Percentiles rank a stretch among this genome's conserved stretches.
phyloP scores from a whole-genome alignment of 2,113 vertebrate species.

The Coryphaenoides rupestris region DNA sequence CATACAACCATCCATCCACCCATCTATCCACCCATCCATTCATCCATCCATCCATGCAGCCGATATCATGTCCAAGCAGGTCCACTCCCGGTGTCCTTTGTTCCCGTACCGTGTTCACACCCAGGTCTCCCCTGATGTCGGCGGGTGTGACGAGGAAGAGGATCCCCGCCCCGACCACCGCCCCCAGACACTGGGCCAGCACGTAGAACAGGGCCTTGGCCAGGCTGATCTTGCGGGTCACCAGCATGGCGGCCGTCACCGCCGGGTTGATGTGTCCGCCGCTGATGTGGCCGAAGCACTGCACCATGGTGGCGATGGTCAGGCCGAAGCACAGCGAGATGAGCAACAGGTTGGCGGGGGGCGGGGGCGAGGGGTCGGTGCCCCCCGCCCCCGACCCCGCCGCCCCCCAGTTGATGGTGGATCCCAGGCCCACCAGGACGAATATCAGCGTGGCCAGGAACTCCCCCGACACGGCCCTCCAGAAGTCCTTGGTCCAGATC shows the following conservation, averaged over 20 bases:
- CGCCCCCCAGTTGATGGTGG: constrained; percentile 88
- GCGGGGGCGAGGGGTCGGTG: constrained; percentile 76
- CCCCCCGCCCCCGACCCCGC: constrained; percentile 65
- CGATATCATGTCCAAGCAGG: no score
- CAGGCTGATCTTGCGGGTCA: constrained; percentile 88
- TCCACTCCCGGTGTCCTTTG: not conserved
- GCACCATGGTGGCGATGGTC: constrained; percentile 95
- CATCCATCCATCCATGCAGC: no score
- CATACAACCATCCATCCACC: no score
- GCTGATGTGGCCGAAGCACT: constrained; percentile 94
- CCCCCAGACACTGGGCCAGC: constrained; percentile 88
- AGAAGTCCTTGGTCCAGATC: constrained; percentile 94
- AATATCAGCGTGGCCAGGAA: constrained; percentile 92
- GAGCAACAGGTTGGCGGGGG: constrained; percentile 84
- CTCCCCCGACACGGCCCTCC: constrained; percentile 89
- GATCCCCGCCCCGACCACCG: constrained; percentile 83
- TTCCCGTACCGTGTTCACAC: constrained; percentile 83
- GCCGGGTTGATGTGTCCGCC: constrained; percentile 95
- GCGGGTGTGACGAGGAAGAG: constrained; percentile 87
- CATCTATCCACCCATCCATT: no score
- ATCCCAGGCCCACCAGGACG: constrained; percentile 88
- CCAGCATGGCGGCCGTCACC: constrained; percentile 89
- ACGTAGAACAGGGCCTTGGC: constrained; percentile 91
- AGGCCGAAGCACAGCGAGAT: constrained; percentile 96
- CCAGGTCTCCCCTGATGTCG: constrained; percentile 77